Base-by-base conservation (phyloP, 2,888 invertebrate species). In the Ectemnius continuus region DNA sequence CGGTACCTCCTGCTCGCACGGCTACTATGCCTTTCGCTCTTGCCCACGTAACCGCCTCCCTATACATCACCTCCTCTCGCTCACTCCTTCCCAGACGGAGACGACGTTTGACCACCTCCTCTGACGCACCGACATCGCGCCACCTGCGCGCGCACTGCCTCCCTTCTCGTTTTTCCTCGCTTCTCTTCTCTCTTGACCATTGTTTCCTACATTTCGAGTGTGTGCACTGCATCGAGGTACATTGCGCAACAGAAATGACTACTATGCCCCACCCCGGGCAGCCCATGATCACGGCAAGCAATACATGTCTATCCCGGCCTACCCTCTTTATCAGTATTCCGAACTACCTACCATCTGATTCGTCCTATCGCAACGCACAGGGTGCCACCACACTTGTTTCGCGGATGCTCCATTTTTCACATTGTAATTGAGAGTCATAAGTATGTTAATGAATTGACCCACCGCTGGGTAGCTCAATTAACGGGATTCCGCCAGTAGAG, bases 61-160 rank as follows among this genome's bases (percentile, higher is more conserved):
- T 56, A 36, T 36, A 36, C 36, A 36, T 36, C 69, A 71, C 71
- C 73, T 68, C 65, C 70, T 71, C 61, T 72, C 74, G 47, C 70
- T 63, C 73, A 71, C 70, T 64, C 67, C 70, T 75, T 76, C 82
- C 77, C 75, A 80, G 77, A 69, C 70, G 16, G 72, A 78, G 84
- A 88, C 86, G 48, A 52, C 36, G 69, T 56, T 36, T 80, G 83
- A 83, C 81, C 83, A 84, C 81, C 83, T 85, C 85, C 87, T 88
- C 88, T 89, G 89, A 89, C 88, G 89, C 88, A 89, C 88, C 86
- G 85, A 88, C 84, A 88, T 89, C 90, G 89, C 89, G 89, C 89
- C 89, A 89, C 89, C 88, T 89, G 89, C 89, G 89, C 88, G 88
- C 89, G 89, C 89, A 89, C 73, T 67, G 68, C 70, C 71, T 78